These are phyloP conservation scores for Osedax frankpressi DNA, from an alignment of 2,888 invertebrate genomes.

Conservation along the genomic window DNA sequence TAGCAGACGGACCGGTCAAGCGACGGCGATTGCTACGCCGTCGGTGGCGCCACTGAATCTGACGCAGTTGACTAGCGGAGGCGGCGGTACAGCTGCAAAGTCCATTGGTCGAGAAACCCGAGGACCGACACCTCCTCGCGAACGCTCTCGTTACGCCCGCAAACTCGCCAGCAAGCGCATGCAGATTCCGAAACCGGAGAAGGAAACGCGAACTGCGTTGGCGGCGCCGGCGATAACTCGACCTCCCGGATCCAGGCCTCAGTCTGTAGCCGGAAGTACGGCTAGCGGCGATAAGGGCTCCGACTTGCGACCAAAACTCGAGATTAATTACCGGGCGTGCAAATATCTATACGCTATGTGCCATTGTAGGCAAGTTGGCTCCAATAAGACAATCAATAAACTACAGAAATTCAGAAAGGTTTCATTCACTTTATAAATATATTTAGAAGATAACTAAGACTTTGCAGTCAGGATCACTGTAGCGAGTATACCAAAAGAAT, in stretches of 20 bases:
- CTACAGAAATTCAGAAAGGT: conserved; percentile 8
- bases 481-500: too few species aligned
- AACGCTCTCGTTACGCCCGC: background rate
- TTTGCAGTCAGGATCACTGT: too few species aligned
- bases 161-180: background rate
- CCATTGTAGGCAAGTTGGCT: conserved; percentile 11
- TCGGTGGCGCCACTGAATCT: background rate
- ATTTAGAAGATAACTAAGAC: too few species aligned
- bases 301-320: background rate
- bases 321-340: background rate
- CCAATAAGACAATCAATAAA: conserved; percentile 2
- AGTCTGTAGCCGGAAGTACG: background rate
- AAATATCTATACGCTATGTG: conserved; percentile 15
- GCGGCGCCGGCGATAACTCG: background rate
- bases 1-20: background rate
- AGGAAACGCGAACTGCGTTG: background rate
- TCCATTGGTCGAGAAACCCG: background rate
- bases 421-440: too few species aligned
- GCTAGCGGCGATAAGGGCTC: background rate
- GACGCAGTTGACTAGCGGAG: background rate
- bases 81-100: background rate
- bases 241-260: background rate
- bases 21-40: too few species aligned
- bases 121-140: background rate
- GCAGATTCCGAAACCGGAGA: conserved; percentile 5